Percentiles rank a stretch among this genome's conserved stretches.
phyloP scores from a whole-genome alignment of 2,113 vertebrate genomes.

The Mastomys natalensis region DNA sequence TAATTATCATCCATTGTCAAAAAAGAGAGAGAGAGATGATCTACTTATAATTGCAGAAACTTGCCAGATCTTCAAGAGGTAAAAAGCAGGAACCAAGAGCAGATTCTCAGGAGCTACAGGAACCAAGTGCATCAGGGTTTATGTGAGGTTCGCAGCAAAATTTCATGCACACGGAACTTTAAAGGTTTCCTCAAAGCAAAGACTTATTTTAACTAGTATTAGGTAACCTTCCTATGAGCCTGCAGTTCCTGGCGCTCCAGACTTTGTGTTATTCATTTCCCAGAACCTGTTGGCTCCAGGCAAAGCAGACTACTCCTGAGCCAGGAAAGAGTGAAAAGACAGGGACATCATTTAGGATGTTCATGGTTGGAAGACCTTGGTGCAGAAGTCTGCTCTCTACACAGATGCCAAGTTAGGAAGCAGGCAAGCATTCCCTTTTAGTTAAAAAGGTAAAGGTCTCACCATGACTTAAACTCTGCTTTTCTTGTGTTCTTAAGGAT shows the following conservation, averaged over 20 bases:
- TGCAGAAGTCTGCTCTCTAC: not conserved
- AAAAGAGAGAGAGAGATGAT: not conserved
- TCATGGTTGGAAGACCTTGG: not conserved
- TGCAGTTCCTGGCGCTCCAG: not conserved
- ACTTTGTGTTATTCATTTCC: not conserved
- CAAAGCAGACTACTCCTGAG: not conserved
- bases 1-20: not conserved
- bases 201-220: not conserved
- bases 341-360: not conserved
- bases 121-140: not conserved
- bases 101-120: not conserved
- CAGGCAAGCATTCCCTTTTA: not conserved
- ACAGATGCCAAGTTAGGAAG: not conserved
- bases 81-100: not conserved
- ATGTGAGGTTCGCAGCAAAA: not conserved
- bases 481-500: constrained; percentile 9
- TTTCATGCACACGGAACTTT: not conserved
- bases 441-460: constrained; percentile 43
- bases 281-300: not conserved
- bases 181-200: not conserved
- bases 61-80: not conserved
- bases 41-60: not conserved
- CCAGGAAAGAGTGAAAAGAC: not conserved
- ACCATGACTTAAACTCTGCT: not conserved
- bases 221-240: not conserved